Evolutionary conservation across 1,140 invertebrate species (phyloP), one percentile per base, ranked within the genome.

Genomic region (Campodea augens): DNA sequence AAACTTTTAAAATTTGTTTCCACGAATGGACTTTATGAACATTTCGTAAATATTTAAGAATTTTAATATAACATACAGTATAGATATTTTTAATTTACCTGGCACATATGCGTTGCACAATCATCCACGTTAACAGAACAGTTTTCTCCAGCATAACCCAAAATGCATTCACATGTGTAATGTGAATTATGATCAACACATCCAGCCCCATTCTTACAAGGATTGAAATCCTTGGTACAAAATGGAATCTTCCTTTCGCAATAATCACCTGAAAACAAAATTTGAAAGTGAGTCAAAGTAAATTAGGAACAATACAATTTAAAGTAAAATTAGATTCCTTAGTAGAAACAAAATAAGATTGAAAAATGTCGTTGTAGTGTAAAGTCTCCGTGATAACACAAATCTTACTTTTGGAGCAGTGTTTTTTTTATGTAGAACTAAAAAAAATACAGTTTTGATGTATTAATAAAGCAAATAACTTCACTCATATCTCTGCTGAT

Each of bases 161-260:
- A 64, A 48, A 76, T 64, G 66, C 93, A 98, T 54, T 86, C 76
- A 68, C 93, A 98, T 59, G 82, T 77, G 71, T 93, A 92, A 65
- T 90, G 79, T 54, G 78, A 87, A 53, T 72, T 71, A 64, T 88
- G 82, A 65, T 91, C 81, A 41, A 83, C 67, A 61, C 93, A 98
- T 44, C 73, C 74, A 25, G 83, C 91, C 5, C 86, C 88, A 66
- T 96, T 95, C 51, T 81, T 75, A 61, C 90, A 96, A 22, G 90
- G 89, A 66, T 92, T 86, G 56, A 78, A 83, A 55, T 87, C 78
- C 52, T 80, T 78, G 52, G 77, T 77, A 67, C 90, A 96, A 69
- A 85, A 95, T 52, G 84, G 78, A 48, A 95, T 91, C 67, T 92
- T 91, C 55, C 75, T 78, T 59, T 92, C 81, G 66, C 90, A 93